Conservation (phyloP, 2,113 vertebrate species). For the Forbesichthys papilliferus region DNA sequence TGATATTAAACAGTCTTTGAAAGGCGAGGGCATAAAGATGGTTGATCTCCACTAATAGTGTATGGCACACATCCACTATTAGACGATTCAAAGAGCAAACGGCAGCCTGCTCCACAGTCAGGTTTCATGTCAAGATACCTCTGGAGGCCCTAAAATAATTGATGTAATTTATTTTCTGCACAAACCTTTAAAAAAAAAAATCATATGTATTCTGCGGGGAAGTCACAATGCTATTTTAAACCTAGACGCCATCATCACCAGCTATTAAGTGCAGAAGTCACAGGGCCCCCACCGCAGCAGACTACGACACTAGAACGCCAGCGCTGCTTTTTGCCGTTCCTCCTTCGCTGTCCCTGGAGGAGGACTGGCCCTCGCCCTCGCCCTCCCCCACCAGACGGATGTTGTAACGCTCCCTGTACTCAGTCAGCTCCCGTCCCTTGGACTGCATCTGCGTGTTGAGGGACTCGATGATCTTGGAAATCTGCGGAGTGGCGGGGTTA, state of each 20-base stretch:
- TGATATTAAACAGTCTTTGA: conserved; percentile 1
- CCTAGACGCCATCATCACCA: conserved; percentile 25
- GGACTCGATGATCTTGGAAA: conserved; percentile 83
- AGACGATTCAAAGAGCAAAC: neutral
- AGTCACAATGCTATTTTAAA: conserved; percentile 8
- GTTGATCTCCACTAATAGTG: neutral
- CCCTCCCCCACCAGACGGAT: conserved; percentile 90
- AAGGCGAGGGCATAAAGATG: conserved; percentile 27
- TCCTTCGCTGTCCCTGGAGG: conserved; percentile 77
- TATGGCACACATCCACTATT: neutral
- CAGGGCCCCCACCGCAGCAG: conserved; percentile 22
- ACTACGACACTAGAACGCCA: conserved; percentile 88
- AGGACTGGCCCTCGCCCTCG: conserved; percentile 66
- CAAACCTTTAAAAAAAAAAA: neutral
- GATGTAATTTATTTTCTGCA: neutral
- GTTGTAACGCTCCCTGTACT: conserved; percentile 92
- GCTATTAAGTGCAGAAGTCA: conserved; percentile 41
- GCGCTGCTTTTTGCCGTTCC: conserved; percentile 79
- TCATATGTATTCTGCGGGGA: neutral
- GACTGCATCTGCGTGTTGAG: conserved; percentile 85
- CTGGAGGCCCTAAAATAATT: neutral
- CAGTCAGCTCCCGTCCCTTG: conserved; percentile 89
- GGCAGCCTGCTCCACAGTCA: neutral
- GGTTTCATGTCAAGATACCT: neutral
- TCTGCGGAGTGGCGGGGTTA: conserved; percentile 52